Evolutionary conservation across 1,140 invertebrate species (phyloP).

Genomic region (Helicoverpa zea): DNA sequence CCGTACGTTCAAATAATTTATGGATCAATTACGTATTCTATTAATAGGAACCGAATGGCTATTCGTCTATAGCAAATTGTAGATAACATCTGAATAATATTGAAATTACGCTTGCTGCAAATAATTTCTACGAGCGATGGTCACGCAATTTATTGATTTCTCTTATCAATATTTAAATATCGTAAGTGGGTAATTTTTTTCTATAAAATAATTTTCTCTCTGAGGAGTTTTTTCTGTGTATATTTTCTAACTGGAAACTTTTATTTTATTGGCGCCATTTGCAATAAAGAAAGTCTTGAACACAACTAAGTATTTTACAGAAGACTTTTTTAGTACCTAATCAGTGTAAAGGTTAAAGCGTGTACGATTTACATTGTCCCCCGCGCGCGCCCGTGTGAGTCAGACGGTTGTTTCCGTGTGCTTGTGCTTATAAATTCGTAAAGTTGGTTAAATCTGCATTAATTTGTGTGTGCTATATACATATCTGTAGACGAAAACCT

Average conservation of each 20-base stretch:
- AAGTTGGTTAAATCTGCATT: too few species aligned
- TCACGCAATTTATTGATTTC: slow-evolving; percentile 22
- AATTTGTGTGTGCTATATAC: too few species aligned
- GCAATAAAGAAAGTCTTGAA: not conserved
- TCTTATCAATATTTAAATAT: not conserved
- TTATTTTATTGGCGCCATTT: not conserved
- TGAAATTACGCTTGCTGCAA: slow-evolving; percentile 28
- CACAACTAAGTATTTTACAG: too few species aligned
- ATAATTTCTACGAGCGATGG: slow-evolving; percentile 13
- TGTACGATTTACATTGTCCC: too few species aligned
- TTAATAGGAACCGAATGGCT: slow-evolving; percentile 25
- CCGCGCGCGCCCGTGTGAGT: too few species aligned
- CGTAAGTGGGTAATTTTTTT: not conserved
- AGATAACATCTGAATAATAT: slow-evolving; percentile 21
- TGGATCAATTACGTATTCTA: slow-evolving; percentile 43
- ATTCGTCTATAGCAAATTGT: slow-evolving; percentile 22
- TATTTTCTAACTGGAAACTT: not conserved
- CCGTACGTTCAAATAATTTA: slow-evolving; percentile 30
- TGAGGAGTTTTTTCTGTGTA: not conserved
- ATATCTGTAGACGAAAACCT: too few species aligned
- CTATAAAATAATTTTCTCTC: slow-evolving; percentile 10
- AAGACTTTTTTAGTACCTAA: too few species aligned
- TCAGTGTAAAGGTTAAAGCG: too few species aligned
- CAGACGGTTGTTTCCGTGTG: too few species aligned
- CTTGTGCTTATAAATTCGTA: too few species aligned